Evolutionary conservation across 1,140 invertebrate genomes (phyloP), one percentile per base, ranked within the genome.

Genomic region (Lucilia sericata): DNA sequence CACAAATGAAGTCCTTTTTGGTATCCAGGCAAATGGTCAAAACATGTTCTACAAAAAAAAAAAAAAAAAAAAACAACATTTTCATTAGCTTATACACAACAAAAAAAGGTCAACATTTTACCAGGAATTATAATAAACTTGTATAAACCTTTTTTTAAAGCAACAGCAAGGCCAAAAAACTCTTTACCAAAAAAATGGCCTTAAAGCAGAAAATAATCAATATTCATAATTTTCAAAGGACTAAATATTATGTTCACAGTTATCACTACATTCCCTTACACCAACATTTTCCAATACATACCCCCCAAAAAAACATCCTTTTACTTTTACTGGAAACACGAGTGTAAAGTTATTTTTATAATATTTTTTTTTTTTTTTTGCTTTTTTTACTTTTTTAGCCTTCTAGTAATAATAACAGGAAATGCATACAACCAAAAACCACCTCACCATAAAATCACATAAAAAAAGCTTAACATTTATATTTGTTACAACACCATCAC

Each of bases 141-240:
- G 10, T n/a, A n/a, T n/a, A 51, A 51, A 36, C 36, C 3, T 36
- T 36, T 36, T 4, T 8, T 51, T 51, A 7, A 13, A 4, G 60
- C n/a, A 70, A 70, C 60, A 70, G 19, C 5, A 70, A 21, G 60
- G n/a, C 19, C 60, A 70, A 70, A 2, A 70, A 70, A 70, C 60
- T 10, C 60, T 19, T 13, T 7, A 51, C 5, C 49, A 21, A 19
- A 70, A 21, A 19, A 70, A 65, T n/a, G 51, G 51, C 60, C 49
- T 51, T 51, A 51, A 65, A 65, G 60, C 17, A 21, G 21, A 70
- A 70, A 70, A 21, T 21, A 70, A 70, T 70, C 60, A n/a, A 70
- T 70, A 70, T n/a, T 70, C 60, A 70, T 70, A 70, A 70, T 70
- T 70, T 70, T n/a, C 5, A 70, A 70, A n/a, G 60, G n/a, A 19